A percentile compares a stretch with the other conserved stretches of the same genome.
These are phyloP conservation scores for Drosophila atripex DNA, from an alignment of 2,888 invertebrate species.

Conservation along the genomic window DNA sequence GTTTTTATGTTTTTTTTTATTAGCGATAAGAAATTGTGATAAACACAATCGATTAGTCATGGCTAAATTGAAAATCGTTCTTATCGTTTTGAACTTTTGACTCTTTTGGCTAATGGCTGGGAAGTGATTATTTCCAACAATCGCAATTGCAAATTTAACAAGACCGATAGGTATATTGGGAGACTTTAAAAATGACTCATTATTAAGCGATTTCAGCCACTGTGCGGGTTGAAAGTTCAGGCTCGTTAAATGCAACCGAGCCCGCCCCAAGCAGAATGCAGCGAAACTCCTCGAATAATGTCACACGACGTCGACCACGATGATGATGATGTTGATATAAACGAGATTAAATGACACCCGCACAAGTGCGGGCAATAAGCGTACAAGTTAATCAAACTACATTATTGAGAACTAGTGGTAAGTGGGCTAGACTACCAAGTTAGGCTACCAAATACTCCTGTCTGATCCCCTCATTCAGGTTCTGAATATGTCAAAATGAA, in stretches of 20 bases:
- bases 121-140: background rate
- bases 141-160: background rate
- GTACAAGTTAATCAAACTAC: background rate
- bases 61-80: background rate
- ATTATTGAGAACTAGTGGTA: background rate
- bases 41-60: conserved; percentile 1
- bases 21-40: background rate
- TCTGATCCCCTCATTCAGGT: too few relatives aligned
- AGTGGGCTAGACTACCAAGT: background rate
- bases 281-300: conserved; percentile 11
- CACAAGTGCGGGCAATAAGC: background rate
- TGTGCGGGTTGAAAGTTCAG: conserved; percentile 39
- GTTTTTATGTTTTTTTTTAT: background rate
- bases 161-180: too few relatives aligned
- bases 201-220: background rate
- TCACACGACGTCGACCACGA: conserved; percentile 1
- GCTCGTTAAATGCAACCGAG: conserved; percentile 33
- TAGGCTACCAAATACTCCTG: too few relatives aligned
- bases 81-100: background rate
- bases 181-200: background rate
- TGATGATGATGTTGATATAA: conserved; percentile 24
- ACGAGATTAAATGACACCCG: conserved; percentile 23
- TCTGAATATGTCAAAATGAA: too few relatives aligned
- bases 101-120: background rate
- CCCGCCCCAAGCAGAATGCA: conserved; percentile 1